Conservation (phyloP, 2,888 invertebrate species). For the Parnassius glacialis region DNA sequence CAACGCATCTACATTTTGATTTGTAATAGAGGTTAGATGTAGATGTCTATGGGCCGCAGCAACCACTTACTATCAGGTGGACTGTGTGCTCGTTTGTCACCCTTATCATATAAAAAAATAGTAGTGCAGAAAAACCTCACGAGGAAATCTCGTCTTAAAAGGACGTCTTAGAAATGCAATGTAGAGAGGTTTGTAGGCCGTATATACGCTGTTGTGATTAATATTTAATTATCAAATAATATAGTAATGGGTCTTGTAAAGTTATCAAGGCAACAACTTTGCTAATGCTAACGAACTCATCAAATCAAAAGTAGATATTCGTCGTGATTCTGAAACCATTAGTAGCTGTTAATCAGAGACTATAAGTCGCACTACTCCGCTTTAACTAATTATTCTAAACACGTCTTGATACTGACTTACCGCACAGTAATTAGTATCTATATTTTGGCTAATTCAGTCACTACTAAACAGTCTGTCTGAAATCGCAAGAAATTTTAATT, state of each 20-base stretch:
- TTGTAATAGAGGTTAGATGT: too few relatives aligned
- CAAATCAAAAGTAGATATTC: constrained; percentile 16
- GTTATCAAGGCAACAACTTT: background rate
- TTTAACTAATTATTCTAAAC: constrained; percentile 36
- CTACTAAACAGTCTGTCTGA: constrained; percentile 4
- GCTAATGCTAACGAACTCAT: constrained; percentile 15
- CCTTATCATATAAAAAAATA: too few relatives aligned
- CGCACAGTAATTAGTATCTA: constrained; percentile 33
- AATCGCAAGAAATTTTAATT: constrained; percentile 19
- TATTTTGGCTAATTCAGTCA: constrained; percentile 27
- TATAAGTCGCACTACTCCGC: constrained; percentile 23
- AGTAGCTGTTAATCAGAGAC: constrained; percentile 21
- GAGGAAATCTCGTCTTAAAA: too few relatives aligned
- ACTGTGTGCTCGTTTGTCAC: too few relatives aligned
- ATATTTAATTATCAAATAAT: background rate
- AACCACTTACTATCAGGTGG: too few relatives aligned
- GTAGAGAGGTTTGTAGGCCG: too few relatives aligned
- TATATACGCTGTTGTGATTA: background rate
- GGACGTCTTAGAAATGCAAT: too few relatives aligned
- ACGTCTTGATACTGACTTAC: constrained; percentile 32
- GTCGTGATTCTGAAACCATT: constrained; percentile 19
- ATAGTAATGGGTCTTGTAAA: background rate
- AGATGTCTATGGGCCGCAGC: too few relatives aligned
- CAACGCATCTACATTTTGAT: too few relatives aligned
- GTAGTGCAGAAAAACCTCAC: too few relatives aligned